These are phyloP conservation scores for Clamator glandarius DNA, from an alignment of 2,797 vertebrate species.

Conservation along the genomic window DNA sequence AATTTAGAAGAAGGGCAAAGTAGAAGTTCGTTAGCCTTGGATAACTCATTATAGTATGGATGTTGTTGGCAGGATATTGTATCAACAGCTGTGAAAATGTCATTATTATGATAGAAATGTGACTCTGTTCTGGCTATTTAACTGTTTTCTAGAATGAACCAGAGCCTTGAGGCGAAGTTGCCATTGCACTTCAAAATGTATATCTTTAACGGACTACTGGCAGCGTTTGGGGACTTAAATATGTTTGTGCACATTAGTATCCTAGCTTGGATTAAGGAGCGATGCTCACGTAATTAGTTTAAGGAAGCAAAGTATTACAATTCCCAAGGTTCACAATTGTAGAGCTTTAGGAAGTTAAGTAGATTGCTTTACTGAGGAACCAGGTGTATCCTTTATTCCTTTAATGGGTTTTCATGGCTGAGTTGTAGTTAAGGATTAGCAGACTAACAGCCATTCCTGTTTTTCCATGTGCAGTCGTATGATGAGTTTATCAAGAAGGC, in stretches of 20 bases:
- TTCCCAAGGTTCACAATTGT: background rate
- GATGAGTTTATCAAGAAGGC: conserved; percentile 97
- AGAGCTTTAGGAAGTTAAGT: background rate
- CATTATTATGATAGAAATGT: background rate
- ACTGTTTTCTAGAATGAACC: background rate
- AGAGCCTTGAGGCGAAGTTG: background rate
- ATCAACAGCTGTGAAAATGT: background rate
- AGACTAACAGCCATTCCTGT: conserved; percentile 12
- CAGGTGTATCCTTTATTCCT: background rate
- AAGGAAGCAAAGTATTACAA: background rate
- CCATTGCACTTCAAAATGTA: background rate
- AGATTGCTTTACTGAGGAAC: background rate
- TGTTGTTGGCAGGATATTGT: background rate
- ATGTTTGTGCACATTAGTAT: background rate
- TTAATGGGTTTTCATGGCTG: background rate
- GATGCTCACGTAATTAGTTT: background rate
- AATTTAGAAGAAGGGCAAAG: background rate
- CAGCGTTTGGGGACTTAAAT: background rate
- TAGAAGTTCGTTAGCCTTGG: background rate
- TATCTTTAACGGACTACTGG: background rate
- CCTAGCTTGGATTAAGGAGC: background rate
- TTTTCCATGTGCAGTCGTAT: conserved; percentile 82
- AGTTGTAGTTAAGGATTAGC: background rate
- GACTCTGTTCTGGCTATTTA: background rate
- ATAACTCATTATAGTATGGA: background rate